Base-by-base conservation (phyloP, 1,140 invertebrate species). In the Metaphire vulgaris region DNA sequence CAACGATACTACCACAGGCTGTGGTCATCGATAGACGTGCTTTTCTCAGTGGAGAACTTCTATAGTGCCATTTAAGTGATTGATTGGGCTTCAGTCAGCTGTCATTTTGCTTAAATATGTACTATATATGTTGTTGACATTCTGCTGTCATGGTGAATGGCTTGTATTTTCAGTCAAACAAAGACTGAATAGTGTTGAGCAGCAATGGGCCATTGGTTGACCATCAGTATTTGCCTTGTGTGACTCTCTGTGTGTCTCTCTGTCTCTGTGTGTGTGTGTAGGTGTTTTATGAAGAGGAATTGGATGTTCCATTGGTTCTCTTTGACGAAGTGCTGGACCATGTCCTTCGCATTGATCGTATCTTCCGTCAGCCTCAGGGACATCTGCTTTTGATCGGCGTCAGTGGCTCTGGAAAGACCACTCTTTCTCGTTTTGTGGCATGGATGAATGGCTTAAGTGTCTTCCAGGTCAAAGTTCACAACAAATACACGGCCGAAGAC, bases 391-490 rank as follows among this genome's bases (percentile, higher is more conserved):
- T 99, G 0, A 99, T 99, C 83, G 85, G 85, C 66, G 85, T 86
- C 31, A 86, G 96, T 79, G 98, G 98, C 41, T 94, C 97, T 78
- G 98, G 97, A 74, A 99, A 99, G 88, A 99, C 98, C 0, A 99
- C 97, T 16, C 89, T 99, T 72, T 99, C 96, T 12, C 89, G 97
- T 78, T 99, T 99, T 87, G 98, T 99, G 32, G 97, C 98, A 69
- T 99, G 98, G 96, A 98, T 99, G 92, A 99, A 99, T 88, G 98
- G 97, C 32, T 88, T 99, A 1, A 95, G 92, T 77, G 96, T 99
- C 21, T 99, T 99, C 89, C 97, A 86, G 79, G 84, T 87, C 71
- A 86, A 93, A 90, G 96, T 99, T 0, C 97, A 99, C 87, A 99
- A 99, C 85, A 99, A 99, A 88, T 99, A 99, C 83, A 97, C 95